These are phyloP conservation scores for Gnathonemus echidnorhynchus DNA, from an alignment of 2,113 vertebrate genomes.

Conservation along the genomic window DNA sequence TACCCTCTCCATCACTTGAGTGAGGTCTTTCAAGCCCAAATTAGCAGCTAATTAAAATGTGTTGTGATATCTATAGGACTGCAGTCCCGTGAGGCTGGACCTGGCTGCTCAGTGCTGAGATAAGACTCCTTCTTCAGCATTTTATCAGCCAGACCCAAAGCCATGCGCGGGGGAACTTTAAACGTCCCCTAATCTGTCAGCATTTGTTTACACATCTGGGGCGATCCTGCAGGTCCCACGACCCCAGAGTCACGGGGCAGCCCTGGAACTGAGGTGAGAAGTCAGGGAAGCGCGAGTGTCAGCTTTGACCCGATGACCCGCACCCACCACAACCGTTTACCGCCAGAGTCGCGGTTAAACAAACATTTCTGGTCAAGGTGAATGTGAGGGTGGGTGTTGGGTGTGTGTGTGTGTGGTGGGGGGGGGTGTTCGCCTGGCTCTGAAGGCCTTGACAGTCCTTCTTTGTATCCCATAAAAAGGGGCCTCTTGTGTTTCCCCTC, in stretches of 20 bases:
- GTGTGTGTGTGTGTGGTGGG: not conserved
- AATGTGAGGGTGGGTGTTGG: not conserved
- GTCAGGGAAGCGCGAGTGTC: not conserved
- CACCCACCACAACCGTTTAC: not conserved
- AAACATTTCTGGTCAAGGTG: not conserved
- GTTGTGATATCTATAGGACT: not conserved
- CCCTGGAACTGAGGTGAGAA: not conserved
- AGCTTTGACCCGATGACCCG: not conserved
- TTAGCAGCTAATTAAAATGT: conserved; percentile 6
- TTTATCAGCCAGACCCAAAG: not conserved
- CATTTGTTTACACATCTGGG: not conserved
- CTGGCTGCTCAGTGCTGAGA: not conserved
- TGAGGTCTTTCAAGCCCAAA: not conserved
- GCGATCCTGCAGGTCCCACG: not conserved
- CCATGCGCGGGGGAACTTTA: not conserved
- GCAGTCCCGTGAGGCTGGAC: not conserved
- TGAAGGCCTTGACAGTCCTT: conserved; percentile 42
- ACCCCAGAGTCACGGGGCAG: not conserved
- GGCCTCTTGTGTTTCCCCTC: conserved; percentile 49
- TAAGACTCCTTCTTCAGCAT: not conserved
- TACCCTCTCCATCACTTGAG: not conserved
- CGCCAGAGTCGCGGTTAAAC: not conserved
- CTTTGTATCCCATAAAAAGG: conserved; percentile 52
- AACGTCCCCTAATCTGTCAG: not conserved
- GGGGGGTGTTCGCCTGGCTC: conserved; percentile 29